Base-by-base conservation (phyloP, 1,140 invertebrate species). In the Leguminivora glycinivorella region DNA sequence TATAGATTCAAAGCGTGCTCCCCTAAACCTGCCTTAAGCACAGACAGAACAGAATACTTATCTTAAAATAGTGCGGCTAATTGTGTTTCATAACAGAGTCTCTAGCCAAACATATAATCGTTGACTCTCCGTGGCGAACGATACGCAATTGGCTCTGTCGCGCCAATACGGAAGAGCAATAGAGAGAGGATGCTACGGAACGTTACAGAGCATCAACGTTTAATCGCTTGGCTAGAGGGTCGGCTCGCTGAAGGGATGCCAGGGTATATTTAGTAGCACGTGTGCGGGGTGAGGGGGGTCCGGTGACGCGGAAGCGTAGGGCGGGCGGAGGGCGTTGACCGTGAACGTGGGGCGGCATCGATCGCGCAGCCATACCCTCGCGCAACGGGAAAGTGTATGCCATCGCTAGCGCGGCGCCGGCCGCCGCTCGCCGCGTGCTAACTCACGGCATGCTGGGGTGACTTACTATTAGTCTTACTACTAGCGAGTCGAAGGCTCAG, bases 301-400 rank as follows among this genome's bases (percentile, higher is more conserved):
- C 78, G 72, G 69, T 80, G 84, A 90, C 87, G 83, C 87, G 88
- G 86, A 90, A 90, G 83, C 86, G 87, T 85, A 90, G 88, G 88
- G 88, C 86, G 87, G 89, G 86, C 84, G 87, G 84, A 91, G 89
- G 89, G 87, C 89, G 89, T 82, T 91, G 89, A 91, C 89, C 89
- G 89, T 91, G 89, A 91, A 91, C 87, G 84, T 87, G 87, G 87
- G 85, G 87, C 86, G 85, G 87, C 80, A 89, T 89, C 85, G 87
- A 89, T 89, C 83, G 75, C 67, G 67, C 82, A 74, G 82, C 89
- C 87, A 91, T 91, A 89, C 87, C 89, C 87, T 91, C 86, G 87
- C 89, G 87, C 87, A 91, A 91, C 82, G 83, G 81, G 81, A 88
- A 90, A 86, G 81, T 87, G 80, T 85, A 83, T 75, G 73, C 72